Evolutionary conservation across 2,113 vertebrate species (phyloP).

Genomic region (Salvator merianae): DNA sequence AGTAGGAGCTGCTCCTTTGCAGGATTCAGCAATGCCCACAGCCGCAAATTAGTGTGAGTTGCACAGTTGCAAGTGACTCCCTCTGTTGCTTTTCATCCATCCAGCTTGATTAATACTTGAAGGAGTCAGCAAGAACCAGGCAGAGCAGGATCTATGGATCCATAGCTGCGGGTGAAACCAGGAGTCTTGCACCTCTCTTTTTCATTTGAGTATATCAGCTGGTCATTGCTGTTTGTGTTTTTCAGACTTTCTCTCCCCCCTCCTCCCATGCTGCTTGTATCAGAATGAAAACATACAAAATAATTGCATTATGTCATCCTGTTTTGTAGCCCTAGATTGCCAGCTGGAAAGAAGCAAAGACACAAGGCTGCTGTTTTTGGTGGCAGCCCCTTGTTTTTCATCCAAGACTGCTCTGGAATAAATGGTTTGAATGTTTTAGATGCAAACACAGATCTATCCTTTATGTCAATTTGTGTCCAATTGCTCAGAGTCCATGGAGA

Average conservation of each 20-base stretch:
- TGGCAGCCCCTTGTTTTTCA: not conserved
- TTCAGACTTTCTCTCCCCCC: not conserved
- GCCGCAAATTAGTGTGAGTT: constrained; percentile 77
- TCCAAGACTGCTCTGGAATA: not conserved
- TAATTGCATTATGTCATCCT: not conserved
- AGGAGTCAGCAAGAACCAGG: not conserved
- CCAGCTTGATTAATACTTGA: not conserved
- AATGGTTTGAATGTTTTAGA: not conserved
- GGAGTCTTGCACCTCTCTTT: not conserved
- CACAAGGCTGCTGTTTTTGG: not conserved
- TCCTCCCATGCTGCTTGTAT: not conserved
- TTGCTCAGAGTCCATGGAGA: too few relatives aligned
- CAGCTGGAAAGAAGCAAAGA: not conserved
- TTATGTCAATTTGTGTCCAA: too few relatives aligned
- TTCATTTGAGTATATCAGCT: not conserved
- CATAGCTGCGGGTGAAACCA: not conserved
- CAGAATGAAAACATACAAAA: not conserved
- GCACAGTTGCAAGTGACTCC: not conserved
- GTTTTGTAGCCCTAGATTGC: not conserved
- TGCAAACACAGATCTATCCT: not conserved
- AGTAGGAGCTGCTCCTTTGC: constrained; percentile 82
- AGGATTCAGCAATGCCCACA: constrained; percentile 75
- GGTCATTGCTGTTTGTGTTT: not conserved
- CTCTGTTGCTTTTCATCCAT: not conserved
- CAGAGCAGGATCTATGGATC: not conserved